These are phyloP conservation scores for Lysandra bellargus DNA, from an alignment of 2,888 invertebrate species.

Conservation along the genomic window DNA sequence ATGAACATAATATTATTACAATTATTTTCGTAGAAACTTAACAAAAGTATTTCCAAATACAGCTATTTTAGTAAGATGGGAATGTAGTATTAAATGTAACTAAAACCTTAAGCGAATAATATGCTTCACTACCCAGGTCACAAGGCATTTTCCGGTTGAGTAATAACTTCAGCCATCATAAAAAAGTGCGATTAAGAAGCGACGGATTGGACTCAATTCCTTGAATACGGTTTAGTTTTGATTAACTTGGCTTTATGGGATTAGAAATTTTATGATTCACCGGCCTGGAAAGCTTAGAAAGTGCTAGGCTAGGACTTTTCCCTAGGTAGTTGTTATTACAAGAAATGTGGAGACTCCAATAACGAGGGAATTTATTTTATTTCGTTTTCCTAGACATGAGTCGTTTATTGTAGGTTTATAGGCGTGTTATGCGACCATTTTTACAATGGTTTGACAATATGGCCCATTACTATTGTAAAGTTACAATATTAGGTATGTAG, in stretches of 20 bases:
- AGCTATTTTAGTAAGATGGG: no score
- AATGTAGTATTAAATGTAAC: no score
- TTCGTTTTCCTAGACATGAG: conserved; percentile 8
- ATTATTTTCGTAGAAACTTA: no score
- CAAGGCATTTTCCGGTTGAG: not conserved
- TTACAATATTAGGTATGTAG: not conserved
- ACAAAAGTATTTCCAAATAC: no score
- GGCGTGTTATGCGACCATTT: not conserved
- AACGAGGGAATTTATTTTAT: conserved; percentile 21
- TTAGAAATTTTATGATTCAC: conserved; percentile 6
- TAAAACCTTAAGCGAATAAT: not conserved
- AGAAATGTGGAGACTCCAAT: not conserved
- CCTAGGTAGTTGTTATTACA: conserved; percentile 2
- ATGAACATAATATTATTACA: no score
- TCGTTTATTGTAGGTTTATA: conserved; percentile 10
- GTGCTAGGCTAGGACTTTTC: not conserved
- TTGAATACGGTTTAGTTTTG: not conserved
- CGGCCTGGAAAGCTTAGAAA: conserved; percentile 9
- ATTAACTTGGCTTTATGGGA: not conserved
- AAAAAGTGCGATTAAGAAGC: not conserved
- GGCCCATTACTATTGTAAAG: not conserved
- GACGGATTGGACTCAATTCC: not conserved
- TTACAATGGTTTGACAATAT: not conserved
- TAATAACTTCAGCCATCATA: not conserved
- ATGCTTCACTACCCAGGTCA: not conserved